Evolutionary conservation across 2,113 vertebrate species (phyloP).

Genomic region (Trichechus manatus): DNA sequence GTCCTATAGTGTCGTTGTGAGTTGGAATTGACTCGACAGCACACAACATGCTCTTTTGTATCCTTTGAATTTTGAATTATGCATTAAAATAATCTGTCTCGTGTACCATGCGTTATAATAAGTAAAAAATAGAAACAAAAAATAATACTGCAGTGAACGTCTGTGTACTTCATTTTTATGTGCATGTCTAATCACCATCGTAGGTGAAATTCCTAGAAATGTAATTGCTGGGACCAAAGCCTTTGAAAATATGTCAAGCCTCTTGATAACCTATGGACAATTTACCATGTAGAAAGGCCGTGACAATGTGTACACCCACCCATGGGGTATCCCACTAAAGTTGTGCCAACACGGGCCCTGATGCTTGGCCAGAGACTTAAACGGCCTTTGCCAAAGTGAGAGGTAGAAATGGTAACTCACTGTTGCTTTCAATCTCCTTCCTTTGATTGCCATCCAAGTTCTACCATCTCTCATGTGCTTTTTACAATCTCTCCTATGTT

Average conservation of each 20-base stretch:
- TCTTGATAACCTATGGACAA: background rate
- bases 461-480: background rate
- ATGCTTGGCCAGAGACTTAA: background rate
- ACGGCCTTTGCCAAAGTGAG: background rate
- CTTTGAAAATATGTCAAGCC: background rate
- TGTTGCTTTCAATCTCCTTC: background rate
- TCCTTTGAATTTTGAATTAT: slow-evolving; percentile 18
- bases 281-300: background rate
- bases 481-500: background rate
- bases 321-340: background rate
- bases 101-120: background rate
- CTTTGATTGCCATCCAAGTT: background rate
- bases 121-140: background rate
- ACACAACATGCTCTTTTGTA: background rate
- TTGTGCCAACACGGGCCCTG: background rate
- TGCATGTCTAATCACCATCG: background rate
- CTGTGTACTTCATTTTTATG: background rate
- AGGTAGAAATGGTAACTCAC: background rate
- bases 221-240: background rate
- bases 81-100: background rate
- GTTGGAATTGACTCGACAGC: no score
- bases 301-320: rapidly evolving
- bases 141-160: background rate
- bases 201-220: slow-evolving; percentile 13
- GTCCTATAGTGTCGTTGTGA: no score